Conservation (phyloP, 2,888 invertebrate species). For the Cremastobaeus sp. region DNA sequence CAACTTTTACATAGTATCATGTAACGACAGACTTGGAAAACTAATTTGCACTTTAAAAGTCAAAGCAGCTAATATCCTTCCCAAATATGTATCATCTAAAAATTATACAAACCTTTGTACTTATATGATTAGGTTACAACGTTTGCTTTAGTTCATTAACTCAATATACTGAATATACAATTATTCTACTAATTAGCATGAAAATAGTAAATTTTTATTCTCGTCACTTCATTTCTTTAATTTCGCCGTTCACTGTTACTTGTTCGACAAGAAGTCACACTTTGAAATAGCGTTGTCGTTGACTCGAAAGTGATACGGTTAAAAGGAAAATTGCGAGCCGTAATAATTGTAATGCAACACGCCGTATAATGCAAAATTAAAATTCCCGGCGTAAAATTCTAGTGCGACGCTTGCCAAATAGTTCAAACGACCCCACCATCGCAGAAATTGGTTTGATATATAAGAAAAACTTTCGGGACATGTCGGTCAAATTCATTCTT, state of each 20-base stretch:
- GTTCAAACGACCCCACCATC: constrained; percentile 75
- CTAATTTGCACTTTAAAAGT: constrained; percentile 72
- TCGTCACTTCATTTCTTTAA: too few species aligned
- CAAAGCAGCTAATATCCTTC: constrained; percentile 45
- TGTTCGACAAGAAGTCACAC: too few species aligned
- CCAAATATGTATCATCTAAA: constrained; percentile 31
- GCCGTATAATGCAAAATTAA: constrained; percentile 69
- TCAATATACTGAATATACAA: too few species aligned
- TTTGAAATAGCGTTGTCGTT: too few species aligned
- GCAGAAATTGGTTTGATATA: constrained; percentile 65
- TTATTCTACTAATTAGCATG: too few species aligned
- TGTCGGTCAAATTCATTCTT: constrained; percentile 71
- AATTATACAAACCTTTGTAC: too few species aligned
- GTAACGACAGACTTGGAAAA: constrained; percentile 74
- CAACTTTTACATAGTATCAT: constrained; percentile 72
- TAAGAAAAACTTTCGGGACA: constrained; percentile 74
- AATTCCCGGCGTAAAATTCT: constrained; percentile 71
- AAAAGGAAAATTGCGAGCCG: constrained; percentile 71
- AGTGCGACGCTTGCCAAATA: constrained; percentile 75
- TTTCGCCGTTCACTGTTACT: too few species aligned
- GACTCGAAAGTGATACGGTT: constrained; percentile 71
- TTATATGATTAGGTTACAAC: too few species aligned
- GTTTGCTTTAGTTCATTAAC: too few species aligned
- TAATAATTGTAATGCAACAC: constrained; percentile 68
- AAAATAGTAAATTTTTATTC: too few species aligned